Evolutionary conservation across 2,797 vertebrate species (phyloP), one percentile per base, ranked within the genome.

Genomic region (Falco peregrinus): DNA sequence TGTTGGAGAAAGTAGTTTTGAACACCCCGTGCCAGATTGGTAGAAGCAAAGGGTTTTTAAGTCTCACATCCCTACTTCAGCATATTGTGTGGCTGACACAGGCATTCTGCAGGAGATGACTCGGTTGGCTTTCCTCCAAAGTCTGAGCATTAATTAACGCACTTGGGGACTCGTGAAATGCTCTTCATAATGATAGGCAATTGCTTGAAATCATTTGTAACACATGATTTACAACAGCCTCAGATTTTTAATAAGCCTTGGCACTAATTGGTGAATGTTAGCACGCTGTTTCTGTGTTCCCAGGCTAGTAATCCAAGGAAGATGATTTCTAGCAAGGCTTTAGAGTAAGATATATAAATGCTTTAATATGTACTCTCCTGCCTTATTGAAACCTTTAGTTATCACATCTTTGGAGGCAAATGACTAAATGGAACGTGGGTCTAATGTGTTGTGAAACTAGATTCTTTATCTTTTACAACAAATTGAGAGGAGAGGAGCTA

Each of bases 151-250:
- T 96, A 96, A 97, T 95, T 96, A 95, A 91, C 6, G 4, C 79
- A 84, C 91, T 94, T 76, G 65, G 78, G 95, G 71, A 86, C 82
- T 94, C 87, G 14, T 48, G 61, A 87, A 96, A 81, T 61, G n/a
- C 84, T 96, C 73, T 81, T 87, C 89, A 56, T 96, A 95, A 95
- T 95, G 93, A 96, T 79, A 84, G 93, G 85, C 94, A 96, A 86
- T 97, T 96, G 89, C 95, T 87, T 95, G 85, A 91, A 92, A 91
- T 92, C 61, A 85, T 89, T 96, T 94, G 77, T 91, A 60, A 43
- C 16, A 33, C 75, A 83, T 92, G 64, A 87, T 93, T 93, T 96
- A 91, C 89, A 96, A 48, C 65, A 86, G 87, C 89, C 48, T 88
- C 65, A 14, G 86, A 89, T 89, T 96, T 95, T 92, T 95, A 92